Percentiles rank a stretch among this genome's conserved stretches.
Evolutionary conservation across 2,888 invertebrate species (phyloP).

Genomic region (Augochlorella aurata): DNA sequence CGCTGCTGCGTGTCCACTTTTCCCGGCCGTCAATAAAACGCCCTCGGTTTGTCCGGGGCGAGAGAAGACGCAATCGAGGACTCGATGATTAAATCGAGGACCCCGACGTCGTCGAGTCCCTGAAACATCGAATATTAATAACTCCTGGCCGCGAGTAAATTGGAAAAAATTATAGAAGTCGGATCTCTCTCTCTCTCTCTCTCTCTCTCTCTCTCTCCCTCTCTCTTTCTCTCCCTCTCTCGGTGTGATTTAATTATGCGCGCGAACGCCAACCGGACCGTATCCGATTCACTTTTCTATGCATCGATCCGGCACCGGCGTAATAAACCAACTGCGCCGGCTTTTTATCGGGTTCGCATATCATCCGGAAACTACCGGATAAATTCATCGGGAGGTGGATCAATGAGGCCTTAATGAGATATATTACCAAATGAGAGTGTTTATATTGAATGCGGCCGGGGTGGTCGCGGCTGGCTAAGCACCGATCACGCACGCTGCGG

Average conservation of each 20-base stretch:
- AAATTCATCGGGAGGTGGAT: constrained; percentile 59
- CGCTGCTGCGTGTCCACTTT: constrained; percentile 35
- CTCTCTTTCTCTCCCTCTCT: not conserved
- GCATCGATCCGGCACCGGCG: constrained; percentile 30
- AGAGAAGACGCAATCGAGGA: constrained; percentile 10
- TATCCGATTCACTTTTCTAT: constrained; percentile 44
- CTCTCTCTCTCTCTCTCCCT: not conserved
- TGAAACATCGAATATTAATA: constrained; percentile 8
- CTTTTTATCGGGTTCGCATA: constrained; percentile 53
- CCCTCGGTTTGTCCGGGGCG: not conserved
- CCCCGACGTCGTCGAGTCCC: not conserved
- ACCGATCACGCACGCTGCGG: constrained; percentile 36
- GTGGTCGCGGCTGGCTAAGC: constrained; percentile 43
- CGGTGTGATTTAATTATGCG: not conserved
- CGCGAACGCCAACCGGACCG: not conserved
- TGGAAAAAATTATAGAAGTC: not conserved
- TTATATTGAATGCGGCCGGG: constrained; percentile 56
- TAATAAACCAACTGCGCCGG: constrained; percentile 43
- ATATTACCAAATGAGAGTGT: constrained; percentile 59
- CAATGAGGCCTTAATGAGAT: constrained; percentile 61
- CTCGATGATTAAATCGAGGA: constrained; percentile 20
- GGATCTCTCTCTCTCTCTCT: not conserved
- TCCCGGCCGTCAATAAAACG: constrained; percentile 14
- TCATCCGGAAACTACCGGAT: constrained; percentile 51
- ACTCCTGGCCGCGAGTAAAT: not conserved